phyloP scores from a whole-genome alignment of 2,888 invertebrate genomes.

The Vannuccia rotundouncinata region DNA sequence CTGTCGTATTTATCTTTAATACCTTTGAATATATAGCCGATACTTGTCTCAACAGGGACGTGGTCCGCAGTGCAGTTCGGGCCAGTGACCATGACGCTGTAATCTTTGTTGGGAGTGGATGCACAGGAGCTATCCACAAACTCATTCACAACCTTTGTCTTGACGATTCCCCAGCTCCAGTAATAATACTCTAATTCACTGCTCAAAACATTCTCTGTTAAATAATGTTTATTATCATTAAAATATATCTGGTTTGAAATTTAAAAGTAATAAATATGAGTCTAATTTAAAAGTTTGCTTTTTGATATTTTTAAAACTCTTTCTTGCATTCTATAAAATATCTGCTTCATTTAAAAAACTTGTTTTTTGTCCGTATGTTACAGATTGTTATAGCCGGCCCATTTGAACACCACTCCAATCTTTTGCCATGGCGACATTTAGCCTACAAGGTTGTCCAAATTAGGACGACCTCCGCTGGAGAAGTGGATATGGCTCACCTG shows the following conservation, averaged over 20 bases:
- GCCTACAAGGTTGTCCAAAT: conserved; percentile 73
- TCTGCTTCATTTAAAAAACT: no score
- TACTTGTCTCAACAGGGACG: conserved; percentile 63
- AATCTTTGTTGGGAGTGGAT: conserved; percentile 69
- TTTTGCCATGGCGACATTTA: conserved; percentile 74
- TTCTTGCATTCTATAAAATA: no score
- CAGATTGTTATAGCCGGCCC: conserved; percentile 73
- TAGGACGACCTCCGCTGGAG: conserved; percentile 70
- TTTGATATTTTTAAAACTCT: no score
- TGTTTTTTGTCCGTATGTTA: no score
- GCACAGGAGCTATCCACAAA: conserved; percentile 70
- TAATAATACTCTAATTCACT: no score
- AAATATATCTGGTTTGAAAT: no score
- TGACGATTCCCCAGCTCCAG: conserved; percentile 52
- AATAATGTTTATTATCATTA: no score
- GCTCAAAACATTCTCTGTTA: not conserved
- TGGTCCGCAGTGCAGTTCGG: conserved; percentile 71
- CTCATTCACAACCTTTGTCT: conserved; percentile 68
- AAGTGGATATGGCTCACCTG: conserved; percentile 70
- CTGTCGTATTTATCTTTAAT: no score
- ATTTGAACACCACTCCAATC: conserved; percentile 68
- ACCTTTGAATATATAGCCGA: no score
- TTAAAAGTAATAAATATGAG: no score
- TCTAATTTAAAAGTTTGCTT: no score
- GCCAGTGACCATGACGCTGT: conserved; percentile 74